Conservation (phyloP, 2,888 invertebrate species). For the Hirtodrosophila cameraria region DNA sequence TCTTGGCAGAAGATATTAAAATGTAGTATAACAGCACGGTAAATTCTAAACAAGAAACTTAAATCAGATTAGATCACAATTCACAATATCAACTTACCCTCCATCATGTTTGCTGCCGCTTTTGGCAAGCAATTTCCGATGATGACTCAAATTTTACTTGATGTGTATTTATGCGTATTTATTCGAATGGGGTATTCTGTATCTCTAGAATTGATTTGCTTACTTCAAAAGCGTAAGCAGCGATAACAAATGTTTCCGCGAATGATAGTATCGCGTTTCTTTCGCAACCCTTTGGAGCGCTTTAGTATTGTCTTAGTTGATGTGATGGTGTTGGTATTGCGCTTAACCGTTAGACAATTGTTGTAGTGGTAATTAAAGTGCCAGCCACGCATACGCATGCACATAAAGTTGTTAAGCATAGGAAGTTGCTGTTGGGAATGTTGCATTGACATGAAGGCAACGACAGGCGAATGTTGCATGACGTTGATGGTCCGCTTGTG, state of each 20-base stretch:
- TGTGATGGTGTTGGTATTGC: constrained; percentile 19
- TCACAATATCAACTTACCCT: constrained; percentile 62
- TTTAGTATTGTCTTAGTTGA: constrained; percentile 47
- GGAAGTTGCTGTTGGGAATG: constrained; percentile 71
- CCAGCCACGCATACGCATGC: constrained; percentile 75
- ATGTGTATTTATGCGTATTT: constrained; percentile 17
- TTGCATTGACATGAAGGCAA: constrained; percentile 70
- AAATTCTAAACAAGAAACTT: too few species aligned
- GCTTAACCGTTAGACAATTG: constrained; percentile 29
- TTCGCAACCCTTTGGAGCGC: constrained; percentile 64
- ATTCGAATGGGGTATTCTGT: constrained; percentile 19
- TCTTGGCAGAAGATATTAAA: too few species aligned
- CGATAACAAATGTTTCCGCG: constrained; percentile 33
- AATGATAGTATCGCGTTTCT: constrained; percentile 53
- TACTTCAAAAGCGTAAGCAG: constrained; percentile 56
- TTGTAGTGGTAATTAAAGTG: constrained; percentile 37
- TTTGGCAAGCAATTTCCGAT: constrained; percentile 61
- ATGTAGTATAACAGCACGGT: too few species aligned
- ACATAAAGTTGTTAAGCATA: constrained; percentile 66
- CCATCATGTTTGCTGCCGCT: constrained; percentile 74
- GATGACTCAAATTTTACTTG: constrained; percentile 55
- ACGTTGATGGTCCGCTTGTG: constrained; percentile 53
- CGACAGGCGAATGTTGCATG: constrained; percentile 73
- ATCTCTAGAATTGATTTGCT: background rate
- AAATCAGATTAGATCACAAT: too few species aligned